phyloP scores from a whole-genome alignment of 2,797 vertebrate genomes.

The Gambusia yucatana region DNA sequence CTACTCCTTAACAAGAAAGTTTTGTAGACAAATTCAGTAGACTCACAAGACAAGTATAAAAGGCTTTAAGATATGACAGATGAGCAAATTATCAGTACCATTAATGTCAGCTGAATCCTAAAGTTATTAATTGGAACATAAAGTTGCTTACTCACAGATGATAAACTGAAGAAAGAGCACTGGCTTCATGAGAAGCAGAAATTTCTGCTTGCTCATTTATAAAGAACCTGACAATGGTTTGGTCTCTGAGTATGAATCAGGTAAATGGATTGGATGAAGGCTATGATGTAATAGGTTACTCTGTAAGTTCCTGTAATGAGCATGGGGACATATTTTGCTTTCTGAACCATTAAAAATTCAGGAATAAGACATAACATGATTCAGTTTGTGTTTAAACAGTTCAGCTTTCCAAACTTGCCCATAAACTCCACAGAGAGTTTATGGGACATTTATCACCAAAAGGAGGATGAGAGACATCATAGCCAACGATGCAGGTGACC shows the following conservation, averaged over 20 bases:
- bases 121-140: background rate
- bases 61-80: background rate
- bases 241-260: conserved; percentile 10
- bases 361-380: too few relatives aligned
- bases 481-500: background rate
- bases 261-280: background rate
- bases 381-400: too few relatives aligned
- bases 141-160: background rate
- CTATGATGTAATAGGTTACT: background rate
- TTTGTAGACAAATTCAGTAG: background rate
- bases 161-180: background rate
- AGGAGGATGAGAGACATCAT: background rate
- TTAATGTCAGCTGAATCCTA: background rate
- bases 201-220: conserved; percentile 10
- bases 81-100: background rate
- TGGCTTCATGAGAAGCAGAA: conserved; percentile 21
- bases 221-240: background rate
- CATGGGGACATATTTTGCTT: background rate
- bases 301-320: background rate
- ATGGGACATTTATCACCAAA: background rate
- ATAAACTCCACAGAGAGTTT: background rate
- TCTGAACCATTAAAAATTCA: background rate
- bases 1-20: background rate
- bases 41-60: background rate
- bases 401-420: background rate